A percentile compares a stretch with the other conserved stretches of the same genome.
Conservation (phyloP, 2,888 invertebrate genomes). For the Elegia similella region DNA sequence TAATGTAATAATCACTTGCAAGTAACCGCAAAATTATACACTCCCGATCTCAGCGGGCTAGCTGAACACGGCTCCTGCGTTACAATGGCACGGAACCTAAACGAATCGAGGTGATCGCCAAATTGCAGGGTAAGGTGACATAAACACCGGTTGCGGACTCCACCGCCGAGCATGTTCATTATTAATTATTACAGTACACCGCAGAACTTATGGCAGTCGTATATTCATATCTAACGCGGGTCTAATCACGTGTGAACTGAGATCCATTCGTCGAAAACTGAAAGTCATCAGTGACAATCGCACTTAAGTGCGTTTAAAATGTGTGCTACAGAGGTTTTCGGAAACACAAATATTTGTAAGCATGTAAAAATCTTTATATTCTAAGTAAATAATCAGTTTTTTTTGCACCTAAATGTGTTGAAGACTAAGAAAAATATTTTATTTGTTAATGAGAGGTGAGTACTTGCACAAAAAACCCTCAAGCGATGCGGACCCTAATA, state of each 20-base stretch:
- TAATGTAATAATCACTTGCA: constrained; percentile 64
- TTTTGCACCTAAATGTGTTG: neutral
- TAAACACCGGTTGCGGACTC: constrained; percentile 55
- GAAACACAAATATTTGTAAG: neutral
- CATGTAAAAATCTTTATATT: neutral
- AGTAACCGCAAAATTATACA: constrained; percentile 74
- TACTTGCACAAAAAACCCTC: constrained; percentile 71
- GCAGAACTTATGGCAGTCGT: constrained; percentile 32
- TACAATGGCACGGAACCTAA: constrained; percentile 55
- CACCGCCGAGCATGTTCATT: constrained; percentile 42
- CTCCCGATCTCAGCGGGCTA: constrained; percentile 59
- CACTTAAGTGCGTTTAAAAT: neutral
- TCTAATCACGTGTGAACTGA: constrained; percentile 31
- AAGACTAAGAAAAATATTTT: constrained; percentile 20
- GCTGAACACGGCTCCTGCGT: constrained; percentile 31
- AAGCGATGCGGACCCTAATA: constrained; percentile 72
- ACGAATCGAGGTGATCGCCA: constrained; percentile 62
- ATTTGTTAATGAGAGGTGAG: constrained; percentile 63
- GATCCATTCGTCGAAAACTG: neutral
- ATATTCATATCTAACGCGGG: constrained; percentile 33
- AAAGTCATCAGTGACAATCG: neutral
- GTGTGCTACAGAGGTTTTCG: neutral
- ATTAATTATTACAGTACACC: constrained; percentile 52
- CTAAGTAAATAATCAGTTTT: neutral
- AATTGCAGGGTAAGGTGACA: constrained; percentile 75